These are phyloP conservation scores for Esox niger DNA, from an alignment of 2,113 vertebrate genomes.

Conservation along the genomic window DNA sequence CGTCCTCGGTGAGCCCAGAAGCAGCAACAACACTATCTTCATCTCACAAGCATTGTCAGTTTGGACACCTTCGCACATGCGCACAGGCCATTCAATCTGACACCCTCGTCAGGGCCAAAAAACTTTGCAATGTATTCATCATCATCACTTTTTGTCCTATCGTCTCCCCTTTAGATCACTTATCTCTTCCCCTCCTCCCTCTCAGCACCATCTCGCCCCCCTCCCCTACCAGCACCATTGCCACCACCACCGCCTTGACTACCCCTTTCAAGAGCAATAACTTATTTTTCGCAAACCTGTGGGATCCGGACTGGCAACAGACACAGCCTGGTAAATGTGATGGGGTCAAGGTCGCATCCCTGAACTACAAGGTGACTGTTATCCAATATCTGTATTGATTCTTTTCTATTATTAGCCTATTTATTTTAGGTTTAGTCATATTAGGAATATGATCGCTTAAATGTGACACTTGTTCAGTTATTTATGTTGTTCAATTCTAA, in stretches of 20 bases:
- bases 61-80: slow-evolving; percentile 99
- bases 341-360: slow-evolving; percentile 72
- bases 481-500: neutral
- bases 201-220: slow-evolving; percentile 48
- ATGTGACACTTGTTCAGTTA: neutral
- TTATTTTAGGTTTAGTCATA: slow-evolving; percentile 5
- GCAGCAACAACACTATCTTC: slow-evolving; percentile 99
- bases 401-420: slow-evolving; percentile 1
- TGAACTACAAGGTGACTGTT: slow-evolving; percentile 58
- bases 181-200: slow-evolving; percentile 82
- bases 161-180: slow-evolving; percentile 91
- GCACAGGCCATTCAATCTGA: slow-evolving; percentile 99
- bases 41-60: slow-evolving; percentile 99
- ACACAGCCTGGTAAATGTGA: slow-evolving; percentile 62
- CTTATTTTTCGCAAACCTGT: slow-evolving; percentile 63
- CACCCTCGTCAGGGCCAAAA: slow-evolving; percentile 98
- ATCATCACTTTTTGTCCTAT: slow-evolving; percentile 88
- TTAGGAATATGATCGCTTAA: neutral
- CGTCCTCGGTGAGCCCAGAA: slow-evolving; percentile 98
- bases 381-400: slow-evolving; percentile 7
- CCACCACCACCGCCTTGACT: slow-evolving; percentile 65
- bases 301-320: slow-evolving; percentile 67
- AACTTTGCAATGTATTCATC: slow-evolving; percentile 99
- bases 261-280: slow-evolving; percentile 84
- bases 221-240: slow-evolving; percentile 31